A percentile compares a stretch with the other conserved stretches of the same genome.
phyloP scores from a whole-genome alignment of 2,888 invertebrate species.

The Temnothorax ravouxi region DNA sequence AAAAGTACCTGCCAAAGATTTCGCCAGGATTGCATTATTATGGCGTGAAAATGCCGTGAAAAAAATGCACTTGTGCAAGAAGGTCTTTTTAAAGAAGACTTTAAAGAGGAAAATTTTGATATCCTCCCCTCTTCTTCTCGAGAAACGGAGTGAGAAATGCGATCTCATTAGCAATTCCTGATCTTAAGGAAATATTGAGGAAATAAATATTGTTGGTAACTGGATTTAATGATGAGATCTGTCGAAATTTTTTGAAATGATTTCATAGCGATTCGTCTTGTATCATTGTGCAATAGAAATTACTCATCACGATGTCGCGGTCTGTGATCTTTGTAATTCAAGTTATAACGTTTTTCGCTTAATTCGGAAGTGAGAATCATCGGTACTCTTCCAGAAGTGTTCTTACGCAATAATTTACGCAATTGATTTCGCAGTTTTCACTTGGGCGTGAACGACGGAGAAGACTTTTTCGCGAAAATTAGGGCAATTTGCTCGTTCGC shows the following conservation, averaged over 20 bases:
- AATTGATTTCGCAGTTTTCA: slow-evolving; percentile 7
- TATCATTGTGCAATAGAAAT: background rate
- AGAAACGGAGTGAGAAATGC: background rate
- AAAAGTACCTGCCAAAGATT: slow-evolving; percentile 68
- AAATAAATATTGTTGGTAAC: background rate
- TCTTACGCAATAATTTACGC: background rate
- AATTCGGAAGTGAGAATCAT: background rate
- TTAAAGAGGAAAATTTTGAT: background rate
- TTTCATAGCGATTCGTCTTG: background rate
- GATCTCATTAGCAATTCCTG: background rate
- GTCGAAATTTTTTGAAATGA: background rate
- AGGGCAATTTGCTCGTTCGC: slow-evolving; percentile 32
- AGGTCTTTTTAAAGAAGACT: background rate
- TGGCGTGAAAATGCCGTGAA: background rate
- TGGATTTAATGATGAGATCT: background rate
- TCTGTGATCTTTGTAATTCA: background rate
- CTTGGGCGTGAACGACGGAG: background rate
- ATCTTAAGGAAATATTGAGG: background rate
- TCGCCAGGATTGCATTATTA: background rate
- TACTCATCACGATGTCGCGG: background rate
- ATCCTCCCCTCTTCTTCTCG: no score
- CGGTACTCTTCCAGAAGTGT: background rate
- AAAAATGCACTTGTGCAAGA: background rate
- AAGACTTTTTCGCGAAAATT: slow-evolving; percentile 9
- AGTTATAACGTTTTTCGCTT: background rate